These are phyloP conservation scores for Lanistes nyassanus DNA, from an alignment of 1,140 invertebrate genomes.

Conservation along the genomic window DNA sequence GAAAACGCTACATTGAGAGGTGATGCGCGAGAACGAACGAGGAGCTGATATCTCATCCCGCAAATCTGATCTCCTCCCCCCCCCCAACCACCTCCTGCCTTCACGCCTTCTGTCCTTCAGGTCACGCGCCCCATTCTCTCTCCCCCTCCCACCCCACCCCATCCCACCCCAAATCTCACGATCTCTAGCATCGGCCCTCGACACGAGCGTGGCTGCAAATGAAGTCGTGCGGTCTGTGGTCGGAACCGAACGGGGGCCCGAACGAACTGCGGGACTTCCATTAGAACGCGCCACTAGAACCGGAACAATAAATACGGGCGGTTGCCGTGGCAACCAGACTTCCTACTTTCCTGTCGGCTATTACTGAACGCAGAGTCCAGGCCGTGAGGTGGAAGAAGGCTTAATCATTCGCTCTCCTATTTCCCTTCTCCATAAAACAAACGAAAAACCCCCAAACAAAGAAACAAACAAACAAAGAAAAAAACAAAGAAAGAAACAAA, in stretches of 20 bases:
- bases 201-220: neutral
- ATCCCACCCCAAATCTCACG: neutral
- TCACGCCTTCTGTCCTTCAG: neutral
- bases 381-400: no score
- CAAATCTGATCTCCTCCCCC: neutral
- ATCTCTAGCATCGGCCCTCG: neutral
- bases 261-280: neutral
- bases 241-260: neutral
- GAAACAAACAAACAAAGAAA: no score
- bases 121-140: neutral
- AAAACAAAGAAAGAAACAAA: no score
- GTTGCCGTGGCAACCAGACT: neutral
- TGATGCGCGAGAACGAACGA: neutral
- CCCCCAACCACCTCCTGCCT: neutral
- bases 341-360: conserved; percentile 2
- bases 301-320: conserved; percentile 5
- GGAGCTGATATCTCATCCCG: neutral
- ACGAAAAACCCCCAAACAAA: no score
- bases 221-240: neutral
- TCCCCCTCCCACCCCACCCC: neutral
- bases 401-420: no score
- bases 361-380: neutral
- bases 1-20: neutral
- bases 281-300: conserved; percentile 10
- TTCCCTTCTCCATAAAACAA: no score